phyloP scores from a whole-genome alignment of 2,888 invertebrate genomes.

The Volucella inanis region DNA sequence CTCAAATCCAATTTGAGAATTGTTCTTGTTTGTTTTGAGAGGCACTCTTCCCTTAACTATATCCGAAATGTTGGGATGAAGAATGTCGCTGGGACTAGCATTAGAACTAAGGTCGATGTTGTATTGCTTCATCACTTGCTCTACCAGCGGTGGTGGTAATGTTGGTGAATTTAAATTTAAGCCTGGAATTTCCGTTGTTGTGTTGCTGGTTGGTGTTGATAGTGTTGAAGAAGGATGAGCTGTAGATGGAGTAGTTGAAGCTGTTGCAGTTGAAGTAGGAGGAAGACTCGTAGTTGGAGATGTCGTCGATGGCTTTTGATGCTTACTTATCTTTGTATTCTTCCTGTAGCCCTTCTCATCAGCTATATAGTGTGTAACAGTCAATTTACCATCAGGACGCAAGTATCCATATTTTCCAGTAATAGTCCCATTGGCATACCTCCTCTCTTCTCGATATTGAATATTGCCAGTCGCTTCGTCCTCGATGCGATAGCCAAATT shows the following conservation, averaged over 20 bases:
- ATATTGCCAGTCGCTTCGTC: slow-evolving; percentile 87
- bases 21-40: slow-evolving; percentile 54
- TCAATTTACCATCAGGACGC: slow-evolving; percentile 86
- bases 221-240: neutral
- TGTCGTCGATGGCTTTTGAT: neutral
- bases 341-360: slow-evolving; percentile 86
- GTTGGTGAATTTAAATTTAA: slow-evolving; percentile 78
- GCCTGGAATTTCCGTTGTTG: slow-evolving; percentile 13
- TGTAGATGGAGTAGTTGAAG: neutral
- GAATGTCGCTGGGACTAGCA: slow-evolving; percentile 76
- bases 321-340: slow-evolving; percentile 73
- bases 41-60: slow-evolving; percentile 79
- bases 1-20: slow-evolving; percentile 75
- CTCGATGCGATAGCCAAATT: slow-evolving; percentile 88
- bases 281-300: neutral
- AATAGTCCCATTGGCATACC: slow-evolving; percentile 88
- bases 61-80: slow-evolving; percentile 78
- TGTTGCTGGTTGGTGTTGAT: neutral
- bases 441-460: slow-evolving; percentile 89
- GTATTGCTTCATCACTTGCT: slow-evolving; percentile 78
- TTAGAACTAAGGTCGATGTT: slow-evolving; percentile 79
- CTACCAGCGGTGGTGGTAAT: slow-evolving; percentile 76
- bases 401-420: slow-evolving; percentile 89
- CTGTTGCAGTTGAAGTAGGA: neutral
- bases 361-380: slow-evolving; percentile 86